Evolutionary conservation across 2,797 vertebrate species (phyloP).

Genomic region (Margarornis squamiger): DNA sequence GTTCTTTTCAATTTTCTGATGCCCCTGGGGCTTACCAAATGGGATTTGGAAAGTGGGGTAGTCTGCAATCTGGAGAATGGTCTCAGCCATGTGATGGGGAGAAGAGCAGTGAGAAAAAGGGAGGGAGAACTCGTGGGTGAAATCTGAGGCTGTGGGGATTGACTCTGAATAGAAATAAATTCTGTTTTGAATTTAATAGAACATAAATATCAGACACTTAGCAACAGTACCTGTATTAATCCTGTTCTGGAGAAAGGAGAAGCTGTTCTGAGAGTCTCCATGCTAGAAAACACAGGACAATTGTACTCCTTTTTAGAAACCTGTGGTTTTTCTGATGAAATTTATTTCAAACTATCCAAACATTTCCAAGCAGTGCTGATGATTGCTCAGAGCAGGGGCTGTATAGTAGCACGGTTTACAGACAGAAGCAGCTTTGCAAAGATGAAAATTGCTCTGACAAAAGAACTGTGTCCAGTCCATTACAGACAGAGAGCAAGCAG

Average conservation of each 20-base stretch:
- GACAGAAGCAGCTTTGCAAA: conserved; percentile 49
- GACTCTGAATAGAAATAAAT: conserved; percentile 7
- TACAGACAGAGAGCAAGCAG: not conserved
- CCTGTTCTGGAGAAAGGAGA: conserved; percentile 44
- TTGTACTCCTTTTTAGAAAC: conserved; percentile 60
- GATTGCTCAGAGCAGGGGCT: conserved; percentile 26
- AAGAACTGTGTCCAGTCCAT: conserved; percentile 41
- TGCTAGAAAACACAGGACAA: conserved; percentile 53
- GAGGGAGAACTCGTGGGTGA: not conserved
- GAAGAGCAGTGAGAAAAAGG: not conserved
- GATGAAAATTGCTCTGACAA: conserved; percentile 17
- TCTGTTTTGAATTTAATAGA: conserved; percentile 17
- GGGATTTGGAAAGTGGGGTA: not conserved
- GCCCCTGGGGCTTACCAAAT: not conserved
- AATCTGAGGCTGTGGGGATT: not conserved
- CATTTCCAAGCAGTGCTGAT: not conserved
- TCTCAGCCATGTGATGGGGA: not conserved
- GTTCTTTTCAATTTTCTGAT: not conserved
- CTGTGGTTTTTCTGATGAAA: conserved; percentile 56
- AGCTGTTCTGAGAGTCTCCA: conserved; percentile 45
- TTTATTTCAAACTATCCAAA: conserved; percentile 66
- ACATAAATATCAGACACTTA: not conserved
- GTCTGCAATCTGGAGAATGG: not conserved
- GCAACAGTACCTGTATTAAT: conserved; percentile 45
- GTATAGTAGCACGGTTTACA: not conserved